These are phyloP conservation scores for Lumbricus terrestris DNA, from an alignment of 2,888 invertebrate species.

Conservation along the genomic window DNA sequence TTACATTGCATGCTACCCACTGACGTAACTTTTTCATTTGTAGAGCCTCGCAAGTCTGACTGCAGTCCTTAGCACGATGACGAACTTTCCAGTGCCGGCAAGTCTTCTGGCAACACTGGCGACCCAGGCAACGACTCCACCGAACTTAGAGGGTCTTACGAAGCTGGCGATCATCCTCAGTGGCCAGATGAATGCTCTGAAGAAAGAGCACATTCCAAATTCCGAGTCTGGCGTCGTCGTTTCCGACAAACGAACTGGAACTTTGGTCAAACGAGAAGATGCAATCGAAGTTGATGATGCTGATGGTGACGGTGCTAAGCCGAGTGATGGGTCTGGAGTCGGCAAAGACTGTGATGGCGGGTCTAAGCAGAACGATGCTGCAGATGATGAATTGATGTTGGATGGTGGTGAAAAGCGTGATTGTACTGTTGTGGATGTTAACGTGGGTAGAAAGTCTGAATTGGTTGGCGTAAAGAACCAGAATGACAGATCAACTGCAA, in stretches of 20 bases:
- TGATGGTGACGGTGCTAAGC: not conserved
- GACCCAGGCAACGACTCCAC: not conserved
- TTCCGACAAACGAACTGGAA: not conserved
- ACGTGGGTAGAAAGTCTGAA: not conserved
- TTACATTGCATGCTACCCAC: not conserved
- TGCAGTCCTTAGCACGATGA: not conserved
- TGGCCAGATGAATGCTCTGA: not conserved
- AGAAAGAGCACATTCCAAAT: not conserved
- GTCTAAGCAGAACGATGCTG: not conserved
- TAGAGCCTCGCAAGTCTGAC: not conserved
- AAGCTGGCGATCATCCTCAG: not conserved
- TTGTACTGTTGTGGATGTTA: not conserved
- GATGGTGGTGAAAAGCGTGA: not conserved
- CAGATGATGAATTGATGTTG: not conserved
- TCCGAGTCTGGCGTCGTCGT: not conserved
- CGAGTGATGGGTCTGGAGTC: not conserved
- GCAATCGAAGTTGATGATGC: not conserved
- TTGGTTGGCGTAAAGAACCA: not conserved
- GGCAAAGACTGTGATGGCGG: not conserved
- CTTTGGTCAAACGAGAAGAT: not conserved
- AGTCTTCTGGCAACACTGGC: not conserved
- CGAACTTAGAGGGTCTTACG: not conserved
- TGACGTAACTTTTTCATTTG: not conserved
- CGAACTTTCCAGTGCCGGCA: not conserved
- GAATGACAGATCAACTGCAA: not conserved